These are phyloP conservation scores for Aspidapion aeneum DNA, from an alignment of 2,888 invertebrate species.

Conservation along the genomic window DNA sequence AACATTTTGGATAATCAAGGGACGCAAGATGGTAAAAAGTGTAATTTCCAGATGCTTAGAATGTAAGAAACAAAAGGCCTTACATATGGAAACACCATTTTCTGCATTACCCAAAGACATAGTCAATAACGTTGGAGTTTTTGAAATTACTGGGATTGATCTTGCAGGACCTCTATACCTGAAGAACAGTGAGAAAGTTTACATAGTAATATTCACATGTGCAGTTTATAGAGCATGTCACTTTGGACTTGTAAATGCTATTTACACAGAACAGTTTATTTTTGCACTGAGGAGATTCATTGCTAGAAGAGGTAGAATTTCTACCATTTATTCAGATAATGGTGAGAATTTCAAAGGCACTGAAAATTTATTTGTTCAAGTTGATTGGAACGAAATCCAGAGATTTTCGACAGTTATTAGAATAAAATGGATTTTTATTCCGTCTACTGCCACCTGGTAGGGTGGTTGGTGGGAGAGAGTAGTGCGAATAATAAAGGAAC, in stretches of 20 bases:
- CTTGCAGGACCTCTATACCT: not conserved
- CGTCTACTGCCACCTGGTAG: conserved; percentile 2
- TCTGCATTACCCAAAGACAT: too few species aligned
- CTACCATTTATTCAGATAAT: conserved; percentile 5
- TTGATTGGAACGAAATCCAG: not conserved
- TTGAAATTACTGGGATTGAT: not conserved
- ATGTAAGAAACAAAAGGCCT: too few species aligned
- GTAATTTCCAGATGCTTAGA: too few species aligned
- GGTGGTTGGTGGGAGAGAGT: too few species aligned
- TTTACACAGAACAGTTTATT: not conserved
- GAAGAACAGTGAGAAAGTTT: not conserved
- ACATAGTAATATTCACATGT: not conserved
- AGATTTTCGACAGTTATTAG: not conserved
- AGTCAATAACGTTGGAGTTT: too few species aligned
- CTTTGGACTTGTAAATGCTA: not conserved
- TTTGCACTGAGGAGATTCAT: not conserved
- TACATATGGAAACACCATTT: too few species aligned
- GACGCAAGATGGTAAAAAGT: too few species aligned
- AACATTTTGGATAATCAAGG: too few species aligned
- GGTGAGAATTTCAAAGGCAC: not conserved
- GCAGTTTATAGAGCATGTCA: not conserved
- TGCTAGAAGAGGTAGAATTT: not conserved
- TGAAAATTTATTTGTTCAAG: not conserved
- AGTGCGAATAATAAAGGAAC: not conserved
- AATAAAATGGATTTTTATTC: conserved; percentile 4